Evolutionary conservation across 2,113 vertebrate species (phyloP).

Genomic region (Phalacrocorax carbo): DNA sequence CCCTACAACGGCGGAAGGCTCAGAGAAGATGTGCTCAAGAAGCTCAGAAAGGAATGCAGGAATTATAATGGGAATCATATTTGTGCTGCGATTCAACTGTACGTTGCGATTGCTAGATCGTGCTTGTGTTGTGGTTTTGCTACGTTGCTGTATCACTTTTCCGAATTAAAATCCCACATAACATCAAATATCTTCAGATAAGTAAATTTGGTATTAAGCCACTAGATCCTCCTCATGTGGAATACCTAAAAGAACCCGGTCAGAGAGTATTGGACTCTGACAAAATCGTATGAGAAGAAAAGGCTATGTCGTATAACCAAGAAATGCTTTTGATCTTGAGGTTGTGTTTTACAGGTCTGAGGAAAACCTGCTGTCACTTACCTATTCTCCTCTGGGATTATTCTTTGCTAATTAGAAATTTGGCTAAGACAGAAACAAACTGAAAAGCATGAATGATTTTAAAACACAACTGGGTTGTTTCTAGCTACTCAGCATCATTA

Average conservation of each 20-base stretch:
- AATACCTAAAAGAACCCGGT: not conserved
- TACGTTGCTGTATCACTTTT: not conserved
- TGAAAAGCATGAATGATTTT: not conserved
- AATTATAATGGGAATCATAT: not conserved
- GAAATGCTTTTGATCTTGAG: not conserved
- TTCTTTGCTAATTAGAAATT: not conserved
- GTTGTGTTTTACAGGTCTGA: not conserved
- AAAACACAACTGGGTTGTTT: not conserved
- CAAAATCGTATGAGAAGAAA: not conserved
- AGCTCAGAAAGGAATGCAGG: not conserved
- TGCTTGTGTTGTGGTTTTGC: not conserved
- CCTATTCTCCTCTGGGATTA: not conserved
- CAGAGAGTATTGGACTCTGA: not conserved
- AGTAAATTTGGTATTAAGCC: not conserved
- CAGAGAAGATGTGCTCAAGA: not conserved
- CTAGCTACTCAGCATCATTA: not conserved
- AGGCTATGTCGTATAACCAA: not conserved
- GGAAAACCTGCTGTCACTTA: not conserved
- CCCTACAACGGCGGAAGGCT: not conserved
- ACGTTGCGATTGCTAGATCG: not conserved
- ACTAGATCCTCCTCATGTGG: not conserved
- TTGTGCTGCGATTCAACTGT: not conserved
- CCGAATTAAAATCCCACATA: not conserved
- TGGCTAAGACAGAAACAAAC: not conserved
- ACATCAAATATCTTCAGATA: not conserved